Evolutionary conservation across 2,113 vertebrate genomes (phyloP).

Genomic region (Sardina pilchardus): DNA sequence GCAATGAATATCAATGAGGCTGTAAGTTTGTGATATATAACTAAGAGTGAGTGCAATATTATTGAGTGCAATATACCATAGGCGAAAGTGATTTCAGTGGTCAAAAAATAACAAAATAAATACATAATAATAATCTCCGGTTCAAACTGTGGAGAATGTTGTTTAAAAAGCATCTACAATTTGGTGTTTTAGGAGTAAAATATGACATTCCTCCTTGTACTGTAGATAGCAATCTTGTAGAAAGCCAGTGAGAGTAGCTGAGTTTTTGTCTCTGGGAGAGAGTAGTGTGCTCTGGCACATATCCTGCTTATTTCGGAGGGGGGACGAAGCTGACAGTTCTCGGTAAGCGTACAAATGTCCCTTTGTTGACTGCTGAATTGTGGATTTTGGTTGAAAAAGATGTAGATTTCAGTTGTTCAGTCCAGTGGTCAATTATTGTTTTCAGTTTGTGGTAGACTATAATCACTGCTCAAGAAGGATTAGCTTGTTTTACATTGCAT

Average conservation of each 20-base stretch:
- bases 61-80: not conserved
- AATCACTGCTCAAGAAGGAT: not conserved
- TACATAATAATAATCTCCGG: too few species aligned
- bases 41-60: not conserved
- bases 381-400: not conserved
- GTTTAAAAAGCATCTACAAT: not conserved
- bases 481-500: too few species aligned
- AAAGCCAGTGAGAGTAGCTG: not conserved
- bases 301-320: conserved; percentile 62
- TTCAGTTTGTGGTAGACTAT: not conserved
- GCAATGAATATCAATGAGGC: not conserved
- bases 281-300: conserved; percentile 39
- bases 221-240: too few species aligned
- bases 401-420: not conserved
- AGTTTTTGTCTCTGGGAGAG: conserved; percentile 29
- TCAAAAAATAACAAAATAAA: too few species aligned
- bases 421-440: not conserved
- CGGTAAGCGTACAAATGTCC: conserved; percentile 11
- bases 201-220: not conserved
- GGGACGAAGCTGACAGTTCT: conserved; percentile 60
- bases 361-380: not conserved
- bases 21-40: not conserved
- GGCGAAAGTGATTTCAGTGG: too few species aligned
- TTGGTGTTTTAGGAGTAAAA: not conserved
- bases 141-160: not conserved